phyloP scores from a whole-genome alignment of 2,797 vertebrate genomes.

The Acrocephalus scirpaceus region DNA sequence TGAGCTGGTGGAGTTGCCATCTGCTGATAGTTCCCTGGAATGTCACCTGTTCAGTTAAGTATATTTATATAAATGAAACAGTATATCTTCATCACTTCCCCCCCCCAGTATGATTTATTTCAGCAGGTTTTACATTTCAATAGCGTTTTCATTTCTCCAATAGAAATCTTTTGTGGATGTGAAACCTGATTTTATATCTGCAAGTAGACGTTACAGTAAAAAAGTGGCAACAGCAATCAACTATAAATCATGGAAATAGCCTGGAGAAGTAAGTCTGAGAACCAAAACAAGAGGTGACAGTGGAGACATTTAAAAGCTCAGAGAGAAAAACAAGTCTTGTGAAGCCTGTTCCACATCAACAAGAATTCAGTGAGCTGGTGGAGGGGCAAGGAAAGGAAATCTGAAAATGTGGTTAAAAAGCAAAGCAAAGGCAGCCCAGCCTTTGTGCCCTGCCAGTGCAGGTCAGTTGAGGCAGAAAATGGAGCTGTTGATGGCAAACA shows the following conservation, averaged over 20 bases:
- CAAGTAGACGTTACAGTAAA: slow-evolving; percentile 45
- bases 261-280: slow-evolving; percentile 26
- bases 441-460: not conserved
- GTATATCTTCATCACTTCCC: slow-evolving; percentile 15
- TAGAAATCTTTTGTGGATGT: slow-evolving; percentile 53
- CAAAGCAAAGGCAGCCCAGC: not conserved
- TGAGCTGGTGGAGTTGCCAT: slow-evolving; percentile 68
- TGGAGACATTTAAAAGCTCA: not conserved
- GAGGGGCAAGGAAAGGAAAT: not conserved
- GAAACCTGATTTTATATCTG: slow-evolving; percentile 51
- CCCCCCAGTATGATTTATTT: not conserved
- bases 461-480: not conserved
- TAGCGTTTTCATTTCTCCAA: slow-evolving; percentile 57
- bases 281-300: slow-evolving; percentile 46
- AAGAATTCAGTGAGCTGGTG: not conserved
- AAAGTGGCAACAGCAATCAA: slow-evolving; percentile 22
- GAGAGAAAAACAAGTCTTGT: not conserved
- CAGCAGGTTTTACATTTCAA: slow-evolving; percentile 66
- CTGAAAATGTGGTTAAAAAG: not conserved
- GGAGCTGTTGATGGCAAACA: not conserved
- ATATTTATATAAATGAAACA: slow-evolving; percentile 58
- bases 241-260: slow-evolving; percentile 28
- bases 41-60: slow-evolving; percentile 59
- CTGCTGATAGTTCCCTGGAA: slow-evolving; percentile 66
- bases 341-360: not conserved